Conservation (phyloP, 1,140 invertebrate genomes). For the Hydropsyche tenuis region DNA sequence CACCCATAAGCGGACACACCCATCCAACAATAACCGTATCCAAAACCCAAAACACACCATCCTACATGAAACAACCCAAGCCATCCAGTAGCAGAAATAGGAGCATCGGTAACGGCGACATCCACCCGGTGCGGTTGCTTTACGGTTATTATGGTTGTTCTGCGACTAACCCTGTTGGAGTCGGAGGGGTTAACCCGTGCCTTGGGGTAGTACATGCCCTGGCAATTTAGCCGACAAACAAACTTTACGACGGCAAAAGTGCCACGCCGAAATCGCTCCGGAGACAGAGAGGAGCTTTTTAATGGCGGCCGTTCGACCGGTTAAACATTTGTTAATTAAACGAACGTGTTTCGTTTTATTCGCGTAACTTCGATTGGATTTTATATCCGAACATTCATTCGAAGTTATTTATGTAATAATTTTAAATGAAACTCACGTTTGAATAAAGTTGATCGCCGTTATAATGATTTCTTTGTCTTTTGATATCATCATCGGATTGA, state of each 20-base stretch:
- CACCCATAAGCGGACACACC: too few species aligned
- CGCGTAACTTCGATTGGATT: too few species aligned
- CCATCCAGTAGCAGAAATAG: too few species aligned
- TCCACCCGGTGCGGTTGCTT: constrained; percentile 19
- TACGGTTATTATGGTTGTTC: constrained; percentile 30
- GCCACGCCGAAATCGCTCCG: constrained; percentile 5
- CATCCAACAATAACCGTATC: too few species aligned
- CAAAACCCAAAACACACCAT: too few species aligned
- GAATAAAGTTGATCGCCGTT: constrained; percentile 89
- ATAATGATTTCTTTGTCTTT: constrained; percentile 84
- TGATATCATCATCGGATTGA: constrained; percentile 83
- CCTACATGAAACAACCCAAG: too few species aligned
- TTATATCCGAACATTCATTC: too few species aligned
- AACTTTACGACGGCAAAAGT: constrained; percentile 20
- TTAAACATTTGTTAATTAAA: constrained; percentile 1
- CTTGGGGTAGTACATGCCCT: too few species aligned
- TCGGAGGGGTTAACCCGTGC: too few species aligned
- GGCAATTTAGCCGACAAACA: constrained; percentile 11
- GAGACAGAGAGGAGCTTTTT: constrained; percentile 8
- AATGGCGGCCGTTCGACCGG: neutral
- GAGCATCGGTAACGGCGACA: neutral
- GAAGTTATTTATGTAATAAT: too few species aligned
- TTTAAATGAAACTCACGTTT: constrained; percentile 86
- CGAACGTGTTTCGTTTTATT: neutral
- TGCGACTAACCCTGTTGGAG: neutral